phyloP scores from a whole-genome alignment of 2,888 invertebrate genomes.

The Cataglyphis livida region DNA sequence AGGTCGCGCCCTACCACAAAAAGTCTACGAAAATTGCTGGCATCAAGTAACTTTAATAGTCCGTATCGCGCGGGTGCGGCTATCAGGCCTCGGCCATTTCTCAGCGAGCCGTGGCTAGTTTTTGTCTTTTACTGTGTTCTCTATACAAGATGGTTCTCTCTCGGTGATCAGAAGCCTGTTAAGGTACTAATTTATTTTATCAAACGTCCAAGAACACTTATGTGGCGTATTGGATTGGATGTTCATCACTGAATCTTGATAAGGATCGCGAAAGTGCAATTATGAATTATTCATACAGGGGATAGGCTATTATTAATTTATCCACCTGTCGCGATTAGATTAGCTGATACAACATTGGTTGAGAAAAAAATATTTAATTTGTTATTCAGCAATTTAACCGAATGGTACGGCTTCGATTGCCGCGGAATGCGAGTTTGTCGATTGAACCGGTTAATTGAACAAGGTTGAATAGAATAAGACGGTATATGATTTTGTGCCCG shows the following conservation, averaged over 20 bases:
- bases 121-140: background rate
- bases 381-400: background rate
- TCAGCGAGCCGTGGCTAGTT: constrained; percentile 5
- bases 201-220: background rate
- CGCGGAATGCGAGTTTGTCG: constrained; percentile 36
- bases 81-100: constrained; percentile 23
- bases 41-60: constrained; percentile 77
- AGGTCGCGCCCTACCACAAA: constrained; percentile 63
- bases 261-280: background rate
- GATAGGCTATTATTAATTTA: constrained; percentile 8
- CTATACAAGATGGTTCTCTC: constrained; percentile 23
- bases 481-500: constrained; percentile 44
- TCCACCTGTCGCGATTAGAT: constrained; percentile 8
- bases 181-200: background rate
- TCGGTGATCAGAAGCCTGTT: background rate
- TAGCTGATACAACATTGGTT: background rate
- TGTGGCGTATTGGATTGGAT: background rate
- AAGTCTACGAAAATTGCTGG: constrained; percentile 78
- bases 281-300: background rate
- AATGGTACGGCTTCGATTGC: constrained; percentile 15
- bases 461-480: constrained; percentile 42
- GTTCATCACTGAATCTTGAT: background rate
- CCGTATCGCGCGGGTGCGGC: constrained; percentile 60
- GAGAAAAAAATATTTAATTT: background rate
- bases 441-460: constrained; percentile 53